Evolutionary conservation across 1,140 invertebrate species (phyloP).

Genomic region (Cotesia vestalis): DNA sequence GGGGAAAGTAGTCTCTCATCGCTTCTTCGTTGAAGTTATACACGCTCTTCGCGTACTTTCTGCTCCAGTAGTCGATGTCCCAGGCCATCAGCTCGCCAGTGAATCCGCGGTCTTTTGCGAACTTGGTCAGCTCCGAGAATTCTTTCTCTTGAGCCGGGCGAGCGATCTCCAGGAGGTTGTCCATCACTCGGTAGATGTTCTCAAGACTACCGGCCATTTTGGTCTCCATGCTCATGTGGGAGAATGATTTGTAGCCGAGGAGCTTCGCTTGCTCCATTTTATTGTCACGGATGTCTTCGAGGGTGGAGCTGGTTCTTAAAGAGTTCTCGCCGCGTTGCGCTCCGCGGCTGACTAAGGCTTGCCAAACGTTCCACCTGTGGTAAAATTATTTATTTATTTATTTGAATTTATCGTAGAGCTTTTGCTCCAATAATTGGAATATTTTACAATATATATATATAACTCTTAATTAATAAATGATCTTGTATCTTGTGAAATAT

Average conservation of each 20-base stretch:
- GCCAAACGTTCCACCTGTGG: conserved; percentile 84
- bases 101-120: conserved; percentile 80
- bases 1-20: conserved; percentile 84
- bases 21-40: conserved; percentile 77
- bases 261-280: conserved; percentile 77
- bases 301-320: conserved; percentile 73
- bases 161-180: conserved; percentile 73
- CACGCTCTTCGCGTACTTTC: conserved; percentile 73
- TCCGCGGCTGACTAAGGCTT: conserved; percentile 76
- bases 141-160: conserved; percentile 80
- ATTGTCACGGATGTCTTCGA: conserved; percentile 80
- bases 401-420: no score
- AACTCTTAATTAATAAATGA: no score
- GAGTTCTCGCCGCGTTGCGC: conserved; percentile 72
- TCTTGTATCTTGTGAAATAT: no score
- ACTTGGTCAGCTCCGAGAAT: conserved; percentile 76
- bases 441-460: no score
- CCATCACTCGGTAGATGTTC: conserved; percentile 79
- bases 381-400: no score
- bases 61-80: conserved; percentile 88
- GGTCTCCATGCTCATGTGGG: conserved; percentile 90
- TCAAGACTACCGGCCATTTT: conserved; percentile 91
- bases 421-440: no score
- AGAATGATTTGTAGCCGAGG: conserved; percentile 82
- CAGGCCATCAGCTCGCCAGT: conserved; percentile 76